phyloP scores from a whole-genome alignment of 2,797 vertebrate species.

The Psittacula derbiana region DNA sequence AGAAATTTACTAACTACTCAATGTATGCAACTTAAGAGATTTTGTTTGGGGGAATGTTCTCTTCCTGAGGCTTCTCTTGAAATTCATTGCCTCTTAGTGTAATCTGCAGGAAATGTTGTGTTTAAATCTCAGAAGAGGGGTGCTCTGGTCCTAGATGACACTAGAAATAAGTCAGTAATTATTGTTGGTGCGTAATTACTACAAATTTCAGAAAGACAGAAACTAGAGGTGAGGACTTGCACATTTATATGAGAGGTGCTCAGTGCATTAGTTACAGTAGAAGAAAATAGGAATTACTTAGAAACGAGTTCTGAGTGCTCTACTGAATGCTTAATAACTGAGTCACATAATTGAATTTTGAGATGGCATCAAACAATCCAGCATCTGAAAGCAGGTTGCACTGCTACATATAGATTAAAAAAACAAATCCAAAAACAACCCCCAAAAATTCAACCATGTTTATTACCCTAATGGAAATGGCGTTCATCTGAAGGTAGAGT shows the following conservation, averaged over 20 bases:
- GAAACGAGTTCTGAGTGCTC: not conserved
- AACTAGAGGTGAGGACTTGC: not conserved
- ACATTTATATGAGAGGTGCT: not conserved
- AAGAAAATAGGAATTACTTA: not conserved
- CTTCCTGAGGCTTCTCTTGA: not conserved
- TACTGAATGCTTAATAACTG: not conserved
- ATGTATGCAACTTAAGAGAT: not conserved
- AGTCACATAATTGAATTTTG: not conserved
- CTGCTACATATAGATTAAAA: not conserved
- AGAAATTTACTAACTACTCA: not conserved
- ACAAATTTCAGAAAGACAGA: not conserved
- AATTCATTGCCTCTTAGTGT: not conserved
- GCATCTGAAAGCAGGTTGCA: not conserved
- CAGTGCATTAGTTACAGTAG: not conserved
- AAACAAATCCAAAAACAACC: rapidly evolving
- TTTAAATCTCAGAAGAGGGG: not conserved
- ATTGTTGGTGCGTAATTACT: not conserved
- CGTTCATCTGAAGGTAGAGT: not conserved
- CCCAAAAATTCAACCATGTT: not conserved
- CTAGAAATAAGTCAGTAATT: not conserved
- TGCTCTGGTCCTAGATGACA: not conserved
- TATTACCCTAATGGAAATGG: not conserved
- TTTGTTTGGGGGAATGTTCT: not conserved
- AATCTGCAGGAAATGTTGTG: not conserved
- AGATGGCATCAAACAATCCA: not conserved